Base-by-base conservation (phyloP, 2,113 vertebrate genomes). In the Campylorhamphus procurvoides region DNA sequence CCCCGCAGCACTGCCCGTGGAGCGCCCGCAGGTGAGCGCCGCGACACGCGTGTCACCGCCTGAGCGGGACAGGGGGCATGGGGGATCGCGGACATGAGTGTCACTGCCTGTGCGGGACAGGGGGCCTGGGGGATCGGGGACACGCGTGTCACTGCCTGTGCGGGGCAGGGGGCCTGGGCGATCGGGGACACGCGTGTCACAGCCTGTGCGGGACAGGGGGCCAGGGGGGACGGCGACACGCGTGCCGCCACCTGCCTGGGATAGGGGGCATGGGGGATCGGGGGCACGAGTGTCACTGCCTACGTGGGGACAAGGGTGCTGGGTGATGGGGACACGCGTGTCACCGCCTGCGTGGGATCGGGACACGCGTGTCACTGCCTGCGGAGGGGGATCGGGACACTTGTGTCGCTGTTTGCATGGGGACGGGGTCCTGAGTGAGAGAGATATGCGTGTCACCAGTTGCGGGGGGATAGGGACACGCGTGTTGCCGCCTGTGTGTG, bases 391-490 rank as follows among this genome's bases (percentile, higher is more conserved):
- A 31, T 14, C 18, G 40, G 47, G 28, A 64, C 40, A 64, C 13
- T 39, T 39, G 28, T 63, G 39, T 58, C 33, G 22, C 60, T 17
- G 25, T 37, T 37, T 9, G 27, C 46, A 11, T 5, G 31, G n/a
- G 44, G 19, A 75, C 62, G 24, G 42, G n/a, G 24, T 1, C 44
- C 0, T 0, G 8, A 28, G 42, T 12, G 5, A 3, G 6, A 14
- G 27, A 17, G 28, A 66, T 29, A 66, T 19, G 39, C 62, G 19
- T 63, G 39, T 58, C 33, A n/a, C 62, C 17, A 15, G 37, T 37
- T 19, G 27, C 25, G 11, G 52, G n/a, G 31, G 19, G 7, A 3
- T 8, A 14, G 27, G 64, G 55, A 4, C 39, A 3, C 13, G 6
- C 15, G 15, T 24, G 29, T 40, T 39, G 12, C 60, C 39, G 40